Percentiles rank a stretch among this genome's conserved stretches.
Conservation (phyloP, 2,113 vertebrate species). For the Paedocypris sp. region DNA sequence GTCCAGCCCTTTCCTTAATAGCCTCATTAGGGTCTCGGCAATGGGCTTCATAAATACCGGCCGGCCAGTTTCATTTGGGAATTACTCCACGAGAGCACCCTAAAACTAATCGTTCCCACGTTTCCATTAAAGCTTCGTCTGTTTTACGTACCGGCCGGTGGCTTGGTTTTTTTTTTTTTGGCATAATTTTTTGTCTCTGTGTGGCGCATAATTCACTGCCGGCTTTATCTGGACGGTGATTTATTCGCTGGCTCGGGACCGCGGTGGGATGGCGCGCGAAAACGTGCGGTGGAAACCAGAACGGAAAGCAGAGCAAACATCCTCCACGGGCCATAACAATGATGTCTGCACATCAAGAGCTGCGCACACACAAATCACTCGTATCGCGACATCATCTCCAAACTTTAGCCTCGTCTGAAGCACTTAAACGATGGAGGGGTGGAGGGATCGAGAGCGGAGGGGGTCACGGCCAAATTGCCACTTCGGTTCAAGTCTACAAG, state of each 20-base stretch:
- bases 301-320: not conserved
- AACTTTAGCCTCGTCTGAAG: constrained; percentile 11
- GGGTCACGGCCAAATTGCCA: constrained; percentile 44
- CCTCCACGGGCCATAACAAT: constrained; percentile 8
- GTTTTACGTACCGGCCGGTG: constrained; percentile 64
- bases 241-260: constrained; percentile 48
- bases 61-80: constrained; percentile 86
- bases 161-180: constrained; percentile 51
- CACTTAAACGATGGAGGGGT: constrained; percentile 2
- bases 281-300: not conserved
- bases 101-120: constrained; percentile 96
- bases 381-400: constrained; percentile 1
- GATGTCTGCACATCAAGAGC: constrained; percentile 5
- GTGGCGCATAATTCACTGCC: constrained; percentile 45
- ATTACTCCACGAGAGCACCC: constrained; percentile 87
- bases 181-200: constrained; percentile 40
- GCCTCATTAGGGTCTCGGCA: constrained; percentile 94
- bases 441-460: not conserved
- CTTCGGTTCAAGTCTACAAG: constrained; percentile 54
- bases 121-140: constrained; percentile 71
- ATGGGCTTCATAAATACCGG: constrained; percentile 83
- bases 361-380: not conserved
- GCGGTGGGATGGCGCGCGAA: not conserved
- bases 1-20: constrained; percentile 88
- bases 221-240: constrained; percentile 51